Base-by-base conservation (phyloP, 2,113 vertebrate species). In the Recurvirostra avosetta region DNA sequence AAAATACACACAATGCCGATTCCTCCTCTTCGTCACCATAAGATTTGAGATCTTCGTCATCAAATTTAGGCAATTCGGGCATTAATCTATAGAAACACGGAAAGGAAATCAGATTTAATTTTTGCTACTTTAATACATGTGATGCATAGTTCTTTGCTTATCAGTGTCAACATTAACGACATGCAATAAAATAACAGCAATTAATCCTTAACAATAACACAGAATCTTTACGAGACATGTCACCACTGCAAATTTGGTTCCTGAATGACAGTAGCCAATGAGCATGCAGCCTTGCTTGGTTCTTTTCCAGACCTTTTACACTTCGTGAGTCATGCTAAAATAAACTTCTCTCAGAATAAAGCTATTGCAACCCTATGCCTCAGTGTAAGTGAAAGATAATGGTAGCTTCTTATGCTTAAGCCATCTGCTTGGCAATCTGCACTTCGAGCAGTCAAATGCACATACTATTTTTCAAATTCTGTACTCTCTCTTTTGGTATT, bases 1-100 rank as follows among this genome's bases (percentile, higher is more conserved):
- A 86, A 79, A 92, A 91, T 70, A 97, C 99, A 98, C 95, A 99
- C 99, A 99, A 96, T 81, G 98, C 98, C 11, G 97, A 98, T 91
- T 99, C 99, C 82, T 99, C 99, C 74, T 98, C 97, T 89, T 99
- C 99, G 2, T 99, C 99, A 75, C 98, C 98, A 3, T 98, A 98
- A 43, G 98, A 99, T 93, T 95, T 99, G 70, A 99, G 98, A 97
- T 98, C 98, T 93, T 99, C 99, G 2, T 98, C 97, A 95, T 99
- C 99, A 97, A 98, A 99, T 49, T 98, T 98, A 12, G 99, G 99
- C 81, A 99, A 97, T 83, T 99, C 98, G 85, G 99, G 98, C 99
- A 99, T 99, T 90, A 99, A 97, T 96, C 99, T 99, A 86, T 0
- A 88, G 34, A 88, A 81, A 88, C 30, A 67, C 0, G 4, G 32